These are phyloP conservation scores for Nyctalus aviator DNA, from an alignment of 2,797 vertebrate genomes.

Conservation along the genomic window DNA sequence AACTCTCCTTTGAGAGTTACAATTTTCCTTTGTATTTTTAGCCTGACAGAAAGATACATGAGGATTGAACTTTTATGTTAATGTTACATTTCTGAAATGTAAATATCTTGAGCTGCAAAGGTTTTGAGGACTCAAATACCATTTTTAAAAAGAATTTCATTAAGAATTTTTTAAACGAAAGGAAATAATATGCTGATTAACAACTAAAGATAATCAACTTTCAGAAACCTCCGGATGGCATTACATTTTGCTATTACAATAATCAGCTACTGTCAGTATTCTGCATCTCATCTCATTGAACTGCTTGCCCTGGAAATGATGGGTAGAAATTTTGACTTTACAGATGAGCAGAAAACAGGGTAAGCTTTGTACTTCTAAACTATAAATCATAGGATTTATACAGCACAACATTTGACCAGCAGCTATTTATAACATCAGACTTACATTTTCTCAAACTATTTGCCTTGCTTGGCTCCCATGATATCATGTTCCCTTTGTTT, in stretches of 20 bases:
- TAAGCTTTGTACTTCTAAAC: not conserved
- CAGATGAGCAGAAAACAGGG: not conserved
- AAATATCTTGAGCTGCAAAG: slow-evolving; percentile 57
- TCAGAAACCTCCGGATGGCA: not conserved
- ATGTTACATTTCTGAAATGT: slow-evolving; percentile 55
- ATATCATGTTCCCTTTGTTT: not conserved
- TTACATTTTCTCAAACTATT: not conserved
- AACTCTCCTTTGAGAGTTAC: not conserved
- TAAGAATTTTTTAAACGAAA: slow-evolving; percentile 34
- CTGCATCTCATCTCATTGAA: not conserved
- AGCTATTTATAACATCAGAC: not conserved
- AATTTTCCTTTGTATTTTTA: slow-evolving; percentile 50
- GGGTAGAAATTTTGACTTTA: not conserved
- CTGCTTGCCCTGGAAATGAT: not conserved
- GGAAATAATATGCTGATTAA: not conserved
- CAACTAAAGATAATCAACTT: not conserved
- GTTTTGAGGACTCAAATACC: not conserved
- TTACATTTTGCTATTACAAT: not conserved
- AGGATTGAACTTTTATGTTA: slow-evolving; percentile 69
- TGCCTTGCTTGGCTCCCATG: not conserved
- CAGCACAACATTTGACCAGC: not conserved
- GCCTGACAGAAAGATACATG: slow-evolving; percentile 32
- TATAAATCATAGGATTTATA: not conserved
- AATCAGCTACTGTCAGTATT: not conserved
- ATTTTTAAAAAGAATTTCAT: not conserved